phyloP scores from a whole-genome alignment of 2,113 vertebrate genomes.

The Petrocephalus microphthalmus region DNA sequence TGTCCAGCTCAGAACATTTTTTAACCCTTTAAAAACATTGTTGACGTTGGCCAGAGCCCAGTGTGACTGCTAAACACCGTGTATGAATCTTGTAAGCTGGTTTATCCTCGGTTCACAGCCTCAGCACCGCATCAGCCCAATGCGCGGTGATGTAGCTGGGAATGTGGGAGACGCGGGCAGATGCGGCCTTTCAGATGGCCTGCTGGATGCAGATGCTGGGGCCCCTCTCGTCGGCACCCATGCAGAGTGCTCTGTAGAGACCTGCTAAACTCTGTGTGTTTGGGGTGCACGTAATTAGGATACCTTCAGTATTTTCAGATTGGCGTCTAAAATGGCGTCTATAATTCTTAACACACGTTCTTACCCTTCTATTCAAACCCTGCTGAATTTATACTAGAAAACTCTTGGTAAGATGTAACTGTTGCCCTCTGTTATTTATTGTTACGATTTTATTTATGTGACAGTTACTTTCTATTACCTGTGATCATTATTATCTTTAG shows the following conservation, averaged over 20 bases:
- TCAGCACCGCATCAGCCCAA: background rate
- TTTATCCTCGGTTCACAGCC: background rate
- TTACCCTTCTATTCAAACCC: background rate
- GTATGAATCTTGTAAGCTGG: background rate
- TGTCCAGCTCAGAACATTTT: background rate
- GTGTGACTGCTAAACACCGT: background rate
- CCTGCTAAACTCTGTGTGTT: background rate
- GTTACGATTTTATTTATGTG: background rate
- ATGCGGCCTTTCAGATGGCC: background rate
- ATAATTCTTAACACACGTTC: background rate
- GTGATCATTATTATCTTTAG: background rate
- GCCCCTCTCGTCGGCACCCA: background rate
- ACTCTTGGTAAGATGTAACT: background rate
- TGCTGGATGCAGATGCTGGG: background rate
- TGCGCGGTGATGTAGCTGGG: background rate
- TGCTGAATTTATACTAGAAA: background rate
- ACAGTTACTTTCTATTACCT: background rate
- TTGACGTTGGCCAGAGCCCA: background rate
- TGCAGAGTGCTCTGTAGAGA: background rate
- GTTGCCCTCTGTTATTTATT: background rate
- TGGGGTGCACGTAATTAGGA: background rate
- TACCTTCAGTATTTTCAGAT: background rate
- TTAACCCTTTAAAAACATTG: background rate
- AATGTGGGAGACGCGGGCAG: background rate
- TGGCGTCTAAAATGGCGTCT: background rate